Conservation (phyloP, 2,113 vertebrate species). For the Puntigrus tetrazona region DNA sequence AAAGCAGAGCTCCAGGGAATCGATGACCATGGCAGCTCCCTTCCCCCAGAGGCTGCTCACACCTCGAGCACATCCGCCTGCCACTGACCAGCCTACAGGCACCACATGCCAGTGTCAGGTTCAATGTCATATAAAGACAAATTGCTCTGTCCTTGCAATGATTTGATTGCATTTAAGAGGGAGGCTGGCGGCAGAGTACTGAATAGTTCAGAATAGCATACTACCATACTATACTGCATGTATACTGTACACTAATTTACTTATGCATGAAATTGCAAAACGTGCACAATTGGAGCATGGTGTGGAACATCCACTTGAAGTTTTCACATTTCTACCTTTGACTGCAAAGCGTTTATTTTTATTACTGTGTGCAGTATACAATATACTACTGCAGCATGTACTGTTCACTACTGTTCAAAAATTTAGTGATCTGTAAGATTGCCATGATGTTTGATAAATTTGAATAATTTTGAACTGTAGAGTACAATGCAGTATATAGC, state of each 20-base stretch:
- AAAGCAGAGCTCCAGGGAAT: constrained; percentile 94
- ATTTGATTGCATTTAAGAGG: not conserved
- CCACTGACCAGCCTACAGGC: constrained; percentile 88
- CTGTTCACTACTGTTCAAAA: not conserved
- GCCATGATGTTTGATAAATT: no score
- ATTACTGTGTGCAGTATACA: not conserved
- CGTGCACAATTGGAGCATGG: not conserved
- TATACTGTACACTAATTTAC: not conserved
- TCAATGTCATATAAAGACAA: constrained; percentile 21
- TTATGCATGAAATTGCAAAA: not conserved
- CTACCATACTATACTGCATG: not conserved
- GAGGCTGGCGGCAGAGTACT: not conserved
- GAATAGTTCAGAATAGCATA: not conserved
- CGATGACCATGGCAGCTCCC: constrained; percentile 95
- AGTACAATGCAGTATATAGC: not conserved
- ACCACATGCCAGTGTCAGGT: constrained; percentile 62
- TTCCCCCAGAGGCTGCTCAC: constrained; percentile 88
- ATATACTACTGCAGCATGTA: not conserved
- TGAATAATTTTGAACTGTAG: not conserved
- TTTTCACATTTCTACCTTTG: not conserved
- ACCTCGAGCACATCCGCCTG: constrained; percentile 88
- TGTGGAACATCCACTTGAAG: not conserved
- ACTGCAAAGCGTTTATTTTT: no score
- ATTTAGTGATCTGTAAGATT: not conserved
- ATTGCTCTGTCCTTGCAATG: constrained; percentile 1